A percentile compares a stretch with the other conserved stretches of the same genome.
Evolutionary conservation across 2,888 invertebrate species (phyloP).

Genomic region (Nudaria mundana): DNA sequence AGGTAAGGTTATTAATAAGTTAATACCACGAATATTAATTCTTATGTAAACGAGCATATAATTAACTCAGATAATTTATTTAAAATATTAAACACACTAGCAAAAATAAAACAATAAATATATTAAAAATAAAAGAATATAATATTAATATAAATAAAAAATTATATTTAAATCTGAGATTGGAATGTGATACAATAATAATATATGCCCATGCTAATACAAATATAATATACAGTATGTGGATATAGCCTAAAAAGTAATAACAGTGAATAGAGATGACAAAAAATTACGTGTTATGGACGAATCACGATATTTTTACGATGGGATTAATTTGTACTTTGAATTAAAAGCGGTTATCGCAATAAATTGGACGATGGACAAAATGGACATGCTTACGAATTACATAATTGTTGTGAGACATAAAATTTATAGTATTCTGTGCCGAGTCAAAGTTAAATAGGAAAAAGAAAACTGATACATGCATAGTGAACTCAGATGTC

Average conservation of each 20-base stretch:
- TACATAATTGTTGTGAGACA: constrained; percentile 27
- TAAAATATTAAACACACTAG: constrained; percentile 5
- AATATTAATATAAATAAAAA: constrained; percentile 26
- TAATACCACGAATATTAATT: constrained; percentile 7
- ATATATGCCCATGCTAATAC: constrained; percentile 64
- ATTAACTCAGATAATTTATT: neutral
- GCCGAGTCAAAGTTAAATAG: constrained; percentile 36
- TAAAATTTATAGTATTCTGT: constrained; percentile 33
- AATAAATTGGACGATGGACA: too few species aligned
- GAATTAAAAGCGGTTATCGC: constrained; percentile 43
- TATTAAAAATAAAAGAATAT: constrained; percentile 27
- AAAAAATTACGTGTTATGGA: constrained; percentile 46
- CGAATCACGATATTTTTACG: constrained; percentile 50
- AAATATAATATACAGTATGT: constrained; percentile 59
- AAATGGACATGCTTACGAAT: constrained; percentile 48
- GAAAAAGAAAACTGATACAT: constrained; percentile 45
- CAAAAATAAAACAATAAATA: constrained; percentile 38
- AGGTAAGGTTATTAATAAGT: too few species aligned
- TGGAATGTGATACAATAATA: constrained; percentile 29
- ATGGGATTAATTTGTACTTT: constrained; percentile 40
- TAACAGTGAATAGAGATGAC: constrained; percentile 34
- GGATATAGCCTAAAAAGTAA: constrained; percentile 39
- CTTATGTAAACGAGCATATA: neutral
- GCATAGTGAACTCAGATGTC: constrained; percentile 35
- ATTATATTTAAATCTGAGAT: constrained; percentile 23